Conservation (phyloP, 2,888 invertebrate species). For the Tridacna gigas region DNA sequence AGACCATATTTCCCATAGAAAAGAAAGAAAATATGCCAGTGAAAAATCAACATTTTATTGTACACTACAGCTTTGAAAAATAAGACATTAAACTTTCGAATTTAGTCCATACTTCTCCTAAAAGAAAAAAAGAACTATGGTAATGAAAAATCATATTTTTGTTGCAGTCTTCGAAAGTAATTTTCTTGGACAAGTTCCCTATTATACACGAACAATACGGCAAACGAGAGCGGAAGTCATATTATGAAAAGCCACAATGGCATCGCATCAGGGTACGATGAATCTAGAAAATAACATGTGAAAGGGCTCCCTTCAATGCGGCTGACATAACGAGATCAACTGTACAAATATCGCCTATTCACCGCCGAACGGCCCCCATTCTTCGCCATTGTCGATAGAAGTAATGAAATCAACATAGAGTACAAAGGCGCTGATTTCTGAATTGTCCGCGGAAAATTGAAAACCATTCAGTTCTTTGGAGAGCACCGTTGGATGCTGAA, state of each 20-base stretch:
- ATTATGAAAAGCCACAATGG: slow-evolving; percentile 32
- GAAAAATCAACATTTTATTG: no score
- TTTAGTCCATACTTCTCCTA: no score
- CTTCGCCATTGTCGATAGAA: slow-evolving; percentile 73
- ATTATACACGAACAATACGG: slow-evolving; percentile 23
- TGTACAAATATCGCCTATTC: slow-evolving; percentile 81
- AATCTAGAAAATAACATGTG: slow-evolving; percentile 70
- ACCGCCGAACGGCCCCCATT: slow-evolving; percentile 78
- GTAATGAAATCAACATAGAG: slow-evolving; percentile 83
- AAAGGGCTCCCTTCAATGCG: slow-evolving; percentile 74
- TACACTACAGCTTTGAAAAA: no score
- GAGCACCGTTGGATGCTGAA: slow-evolving; percentile 68
- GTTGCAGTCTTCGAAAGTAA: slow-evolving; percentile 14
- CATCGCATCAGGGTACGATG: slow-evolving; percentile 19
- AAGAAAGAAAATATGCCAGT: no score
- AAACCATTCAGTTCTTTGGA: slow-evolving; percentile 81
- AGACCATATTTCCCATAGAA: no score
- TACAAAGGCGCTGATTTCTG: slow-evolving; percentile 79
- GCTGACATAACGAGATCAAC: slow-evolving; percentile 78
- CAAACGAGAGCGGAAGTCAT: slow-evolving; percentile 28
- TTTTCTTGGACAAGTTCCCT: slow-evolving; percentile 37
- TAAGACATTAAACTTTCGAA: no score
- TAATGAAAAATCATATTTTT: not conserved
- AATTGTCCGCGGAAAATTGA: slow-evolving; percentile 83
- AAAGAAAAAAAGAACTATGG: no score